Conservation (phyloP, 2,888 invertebrate species). For the Drosophila kuntzei region DNA sequence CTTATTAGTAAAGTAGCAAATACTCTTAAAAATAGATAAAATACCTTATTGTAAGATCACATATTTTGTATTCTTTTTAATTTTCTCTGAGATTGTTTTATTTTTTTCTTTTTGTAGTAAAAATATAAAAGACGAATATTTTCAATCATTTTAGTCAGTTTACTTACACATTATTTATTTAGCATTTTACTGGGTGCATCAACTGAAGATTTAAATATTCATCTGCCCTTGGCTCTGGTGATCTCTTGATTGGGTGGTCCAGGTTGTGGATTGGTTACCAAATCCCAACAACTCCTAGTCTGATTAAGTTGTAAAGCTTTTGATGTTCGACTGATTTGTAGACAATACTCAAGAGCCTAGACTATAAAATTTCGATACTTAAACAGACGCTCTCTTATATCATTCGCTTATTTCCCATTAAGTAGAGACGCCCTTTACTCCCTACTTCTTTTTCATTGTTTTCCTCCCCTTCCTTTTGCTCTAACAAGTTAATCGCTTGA, state of each 20-base stretch:
- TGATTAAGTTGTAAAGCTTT: conserved; percentile 22
- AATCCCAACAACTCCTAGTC: neutral
- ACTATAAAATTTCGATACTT: conserved; percentile 11
- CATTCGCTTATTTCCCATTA: conserved; percentile 9
- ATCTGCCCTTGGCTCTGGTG: neutral
- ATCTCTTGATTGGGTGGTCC: conserved; percentile 7
- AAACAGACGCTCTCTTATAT: conserved; percentile 8
- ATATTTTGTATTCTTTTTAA: too few relatives aligned
- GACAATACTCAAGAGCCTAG: neutral
- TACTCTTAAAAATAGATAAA: too few relatives aligned
- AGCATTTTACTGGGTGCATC: neutral
- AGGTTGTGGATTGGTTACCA: neutral
- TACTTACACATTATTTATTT: neutral
- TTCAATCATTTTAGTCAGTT: neutral
- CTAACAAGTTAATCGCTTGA: conserved; percentile 47
- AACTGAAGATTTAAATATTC: neutral
- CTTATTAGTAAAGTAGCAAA: too few relatives aligned
- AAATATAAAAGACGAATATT: neutral
- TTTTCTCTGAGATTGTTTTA: too few relatives aligned
- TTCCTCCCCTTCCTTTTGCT: neutral
- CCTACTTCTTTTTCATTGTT: neutral
- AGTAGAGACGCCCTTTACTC: neutral
- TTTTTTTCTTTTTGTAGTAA: too few relatives aligned
- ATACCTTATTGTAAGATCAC: too few relatives aligned
- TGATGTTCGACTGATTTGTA: neutral